Base-by-base conservation (phyloP, 2,797 vertebrate species). In the Chaunax sp. region DNA sequence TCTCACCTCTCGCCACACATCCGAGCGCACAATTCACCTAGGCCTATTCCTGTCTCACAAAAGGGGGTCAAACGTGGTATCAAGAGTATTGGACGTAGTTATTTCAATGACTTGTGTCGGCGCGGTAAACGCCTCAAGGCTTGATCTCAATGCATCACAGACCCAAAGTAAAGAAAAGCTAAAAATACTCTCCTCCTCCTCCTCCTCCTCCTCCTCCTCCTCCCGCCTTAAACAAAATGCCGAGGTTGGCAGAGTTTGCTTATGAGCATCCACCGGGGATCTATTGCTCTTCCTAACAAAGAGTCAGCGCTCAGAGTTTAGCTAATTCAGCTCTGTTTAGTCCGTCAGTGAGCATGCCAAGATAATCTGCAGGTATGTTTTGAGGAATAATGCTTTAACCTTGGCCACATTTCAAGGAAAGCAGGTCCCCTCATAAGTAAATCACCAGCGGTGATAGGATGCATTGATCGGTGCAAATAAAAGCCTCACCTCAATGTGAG, bases 1-100 rank as follows among this genome's bases (percentile, higher is more conserved):
- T 64, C 59, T 82, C 77, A 75, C 74, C 67, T 69, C 69, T 71
- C 30, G 5, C 70, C 69, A 64, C 81, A 76, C 65, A 19, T 58
- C 62, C 56, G 18, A 43, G 41, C 81, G 33, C 76, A 77, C 81
- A 81, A 87, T 86, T 81, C 74, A 88, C 89, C 86, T 20, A 46
- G 41, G 67, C 72, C 81, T 74, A 64, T 85, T 88, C 76, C 79
- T 73, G 77, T 79, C 83, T 72, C 64, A 14, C 90, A n/a, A 89
- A 93, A 93, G 19, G 82, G 81, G 88, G 89, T 92, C 90, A 92
- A 90, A 84, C 68, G 33, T 13, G 68, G 77, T 84, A 88, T 87
- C 87, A 76, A 57, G 92, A 91, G 91, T 76, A 87, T 88, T 64
- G 60, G 16, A 75, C 80, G 92, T 92, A 91, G 88, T 91, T 92